Conservation (phyloP, 2,797 vertebrate genomes). For the Malacoctenus gilli region DNA sequence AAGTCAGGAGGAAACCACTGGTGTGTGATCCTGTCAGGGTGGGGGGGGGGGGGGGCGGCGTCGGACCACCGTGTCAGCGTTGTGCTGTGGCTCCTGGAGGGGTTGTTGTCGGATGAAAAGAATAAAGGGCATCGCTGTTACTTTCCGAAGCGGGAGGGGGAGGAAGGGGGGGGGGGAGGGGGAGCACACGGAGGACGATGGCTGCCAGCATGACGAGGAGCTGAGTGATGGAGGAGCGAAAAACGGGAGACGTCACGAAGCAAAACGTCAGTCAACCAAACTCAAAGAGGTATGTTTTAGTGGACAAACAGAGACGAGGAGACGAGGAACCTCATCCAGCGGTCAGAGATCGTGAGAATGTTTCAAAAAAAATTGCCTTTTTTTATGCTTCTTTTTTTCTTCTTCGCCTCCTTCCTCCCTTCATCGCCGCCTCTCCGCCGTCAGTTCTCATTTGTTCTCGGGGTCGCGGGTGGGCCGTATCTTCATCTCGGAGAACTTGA, state of each 20-base stretch:
- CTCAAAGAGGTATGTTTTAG: slow-evolving; percentile 57
- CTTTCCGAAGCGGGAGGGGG: slow-evolving; percentile 17
- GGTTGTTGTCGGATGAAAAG: slow-evolving; percentile 31
- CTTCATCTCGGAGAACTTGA: slow-evolving; percentile 98
- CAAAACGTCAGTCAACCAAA: slow-evolving; percentile 59
- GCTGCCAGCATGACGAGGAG: slow-evolving; percentile 43
- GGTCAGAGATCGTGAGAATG: slow-evolving; percentile 56
- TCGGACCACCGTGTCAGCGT: slow-evolving; percentile 31
- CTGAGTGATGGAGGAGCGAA: slow-evolving; percentile 40
- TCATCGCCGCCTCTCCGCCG: too few species aligned
- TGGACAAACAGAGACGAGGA: slow-evolving; percentile 65
- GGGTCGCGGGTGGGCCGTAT: slow-evolving; percentile 88
- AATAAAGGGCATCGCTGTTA: slow-evolving; percentile 27
- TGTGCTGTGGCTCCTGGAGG: slow-evolving; percentile 25
- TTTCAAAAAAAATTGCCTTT: slow-evolving; percentile 34
- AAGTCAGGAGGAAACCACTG: slow-evolving; percentile 42
- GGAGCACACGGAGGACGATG: slow-evolving; percentile 22
- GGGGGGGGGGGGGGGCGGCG: slow-evolving; percentile 11
- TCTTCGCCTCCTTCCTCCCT: slow-evolving; percentile 11
- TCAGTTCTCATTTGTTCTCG: slow-evolving; percentile 88
- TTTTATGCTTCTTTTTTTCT: not conserved
- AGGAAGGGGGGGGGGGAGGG: slow-evolving; percentile 19
- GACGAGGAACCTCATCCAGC: slow-evolving; percentile 60
- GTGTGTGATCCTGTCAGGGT: slow-evolving; percentile 33
- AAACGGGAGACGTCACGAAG: slow-evolving; percentile 40